These are phyloP conservation scores for Lithophane leautieri DNA, from an alignment of 2,888 invertebrate species.

Conservation along the genomic window DNA sequence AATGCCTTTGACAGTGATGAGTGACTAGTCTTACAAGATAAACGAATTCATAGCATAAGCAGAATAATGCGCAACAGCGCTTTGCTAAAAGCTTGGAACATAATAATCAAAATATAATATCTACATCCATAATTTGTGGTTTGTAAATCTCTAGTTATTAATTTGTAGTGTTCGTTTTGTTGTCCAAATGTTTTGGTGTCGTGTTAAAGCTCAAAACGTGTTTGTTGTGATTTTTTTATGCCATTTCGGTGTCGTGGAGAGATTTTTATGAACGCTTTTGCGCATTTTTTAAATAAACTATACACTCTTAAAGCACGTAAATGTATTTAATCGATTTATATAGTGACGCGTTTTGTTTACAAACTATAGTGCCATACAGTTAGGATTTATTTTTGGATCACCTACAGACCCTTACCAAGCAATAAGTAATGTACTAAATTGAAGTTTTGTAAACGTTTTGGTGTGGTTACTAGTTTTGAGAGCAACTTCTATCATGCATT, in stretches of 20 bases:
- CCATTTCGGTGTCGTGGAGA: slow-evolving; percentile 86
- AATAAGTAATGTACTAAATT: slow-evolving; percentile 37
- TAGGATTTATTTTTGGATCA: slow-evolving; percentile 24
- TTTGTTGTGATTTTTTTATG: slow-evolving; percentile 82
- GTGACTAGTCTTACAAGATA: slow-evolving; percentile 20
- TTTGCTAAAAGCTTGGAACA: slow-evolving; percentile 35
- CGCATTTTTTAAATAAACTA: slow-evolving; percentile 82
- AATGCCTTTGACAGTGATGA: slow-evolving; percentile 47
- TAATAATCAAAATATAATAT: slow-evolving; percentile 23
- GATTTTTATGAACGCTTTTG: slow-evolving; percentile 88
- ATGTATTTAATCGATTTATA: slow-evolving; percentile 61
- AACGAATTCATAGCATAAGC: slow-evolving; percentile 26
- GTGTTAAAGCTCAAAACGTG: slow-evolving; percentile 75
- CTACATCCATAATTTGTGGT: slow-evolving; percentile 51
- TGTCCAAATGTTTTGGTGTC: slow-evolving; percentile 74
- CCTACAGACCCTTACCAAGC: slow-evolving; percentile 13
- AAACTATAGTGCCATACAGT: slow-evolving; percentile 46
- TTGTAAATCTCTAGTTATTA: slow-evolving; percentile 51
- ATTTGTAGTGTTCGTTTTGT: slow-evolving; percentile 57
- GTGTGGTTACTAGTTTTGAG: slow-evolving; percentile 36
- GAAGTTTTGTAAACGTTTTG: slow-evolving; percentile 40
- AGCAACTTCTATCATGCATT: slow-evolving; percentile 30
- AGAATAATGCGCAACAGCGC: slow-evolving; percentile 22
- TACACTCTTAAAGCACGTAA: slow-evolving; percentile 72
- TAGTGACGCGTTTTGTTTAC: slow-evolving; percentile 52